phyloP scores from a whole-genome alignment of 2,888 invertebrate genomes.

The Acronicta aceris region DNA sequence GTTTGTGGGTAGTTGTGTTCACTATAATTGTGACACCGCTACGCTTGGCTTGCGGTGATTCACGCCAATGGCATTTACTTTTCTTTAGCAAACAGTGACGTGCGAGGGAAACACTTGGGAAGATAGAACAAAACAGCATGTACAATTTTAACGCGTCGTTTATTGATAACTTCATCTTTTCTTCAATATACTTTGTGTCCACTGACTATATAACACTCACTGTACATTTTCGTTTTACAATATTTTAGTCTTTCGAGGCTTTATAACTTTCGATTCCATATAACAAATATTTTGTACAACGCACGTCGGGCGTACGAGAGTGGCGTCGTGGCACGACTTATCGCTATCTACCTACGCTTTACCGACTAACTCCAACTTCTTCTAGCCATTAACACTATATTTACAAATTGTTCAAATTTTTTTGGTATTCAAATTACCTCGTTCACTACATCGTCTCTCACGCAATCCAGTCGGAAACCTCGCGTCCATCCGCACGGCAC shows the following conservation, averaged over 20 bases:
- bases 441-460: slow-evolving; percentile 81
- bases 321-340: slow-evolving; percentile 87
- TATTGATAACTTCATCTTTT: slow-evolving; percentile 88
- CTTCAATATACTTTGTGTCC: slow-evolving; percentile 89
- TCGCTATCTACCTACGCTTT: slow-evolving; percentile 82
- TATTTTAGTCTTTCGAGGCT: slow-evolving; percentile 87
- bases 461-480: slow-evolving; percentile 71
- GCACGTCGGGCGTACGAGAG: slow-evolving; percentile 84
- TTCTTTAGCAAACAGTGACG: slow-evolving; percentile 9
- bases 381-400: slow-evolving; percentile 86
- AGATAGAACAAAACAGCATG: slow-evolving; percentile 82
- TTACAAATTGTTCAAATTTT: slow-evolving; percentile 89
- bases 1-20: slow-evolving; percentile 36
- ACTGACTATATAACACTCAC: slow-evolving; percentile 90
- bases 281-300: slow-evolving; percentile 89
- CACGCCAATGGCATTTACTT: slow-evolving; percentile 27
- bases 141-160: slow-evolving; percentile 87
- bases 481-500: slow-evolving; percentile 80
- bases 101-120: slow-evolving; percentile 63
- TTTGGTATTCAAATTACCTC: slow-evolving; percentile 89
- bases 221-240: slow-evolving; percentile 89
- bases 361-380: slow-evolving; percentile 81
- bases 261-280: slow-evolving; percentile 86
- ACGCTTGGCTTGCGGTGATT: slow-evolving; percentile 35
- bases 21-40: slow-evolving; percentile 19